phyloP scores from a whole-genome alignment of 2,113 vertebrate genomes.

The Isichthys henryi region DNA sequence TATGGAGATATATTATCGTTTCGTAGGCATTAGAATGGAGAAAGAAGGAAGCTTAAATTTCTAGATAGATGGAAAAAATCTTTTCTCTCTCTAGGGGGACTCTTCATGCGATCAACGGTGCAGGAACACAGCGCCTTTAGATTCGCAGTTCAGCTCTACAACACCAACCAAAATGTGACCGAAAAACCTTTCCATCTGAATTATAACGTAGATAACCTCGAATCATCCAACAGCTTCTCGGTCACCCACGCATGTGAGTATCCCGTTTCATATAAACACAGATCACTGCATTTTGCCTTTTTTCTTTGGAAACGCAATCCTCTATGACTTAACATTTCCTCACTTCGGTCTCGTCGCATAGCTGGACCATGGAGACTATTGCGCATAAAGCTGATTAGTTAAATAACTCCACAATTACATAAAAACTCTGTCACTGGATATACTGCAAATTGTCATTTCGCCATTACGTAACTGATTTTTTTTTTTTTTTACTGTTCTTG shows the following conservation, averaged over 20 bases:
- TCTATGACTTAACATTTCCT: not conserved
- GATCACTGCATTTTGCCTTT: constrained; percentile 14
- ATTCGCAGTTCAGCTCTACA: constrained; percentile 98
- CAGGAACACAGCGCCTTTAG: constrained; percentile 99
- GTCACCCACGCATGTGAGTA: constrained; percentile 99
- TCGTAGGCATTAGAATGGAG: not conserved
- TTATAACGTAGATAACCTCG: constrained; percentile 97
- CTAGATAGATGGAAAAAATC: not conserved
- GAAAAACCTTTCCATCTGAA: constrained; percentile 98
- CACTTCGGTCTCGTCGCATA: constrained; percentile 10
- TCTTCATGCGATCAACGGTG: constrained; percentile 97
- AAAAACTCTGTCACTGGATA: not conserved
- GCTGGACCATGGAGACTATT: not conserved
- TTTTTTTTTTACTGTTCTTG: not conserved
- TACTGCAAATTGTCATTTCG: not conserved
- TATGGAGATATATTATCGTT: not conserved
- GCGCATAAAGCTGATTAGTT: constrained; percentile 3
- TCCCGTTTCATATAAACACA: constrained; percentile 33
- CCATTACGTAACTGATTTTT: not conserved
- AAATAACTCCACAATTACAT: not conserved
- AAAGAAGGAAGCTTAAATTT: constrained; percentile 5
- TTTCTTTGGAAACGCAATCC: not conserved
- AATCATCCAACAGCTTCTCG: constrained; percentile 99
- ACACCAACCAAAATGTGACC: constrained; percentile 98
- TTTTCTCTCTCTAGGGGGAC: constrained; percentile 72